Percentiles rank a stretch among this genome's conserved stretches.
These are phyloP conservation scores for Calephelis perditalis DNA, from an alignment of 2,888 invertebrate species.

Conservation along the genomic window DNA sequence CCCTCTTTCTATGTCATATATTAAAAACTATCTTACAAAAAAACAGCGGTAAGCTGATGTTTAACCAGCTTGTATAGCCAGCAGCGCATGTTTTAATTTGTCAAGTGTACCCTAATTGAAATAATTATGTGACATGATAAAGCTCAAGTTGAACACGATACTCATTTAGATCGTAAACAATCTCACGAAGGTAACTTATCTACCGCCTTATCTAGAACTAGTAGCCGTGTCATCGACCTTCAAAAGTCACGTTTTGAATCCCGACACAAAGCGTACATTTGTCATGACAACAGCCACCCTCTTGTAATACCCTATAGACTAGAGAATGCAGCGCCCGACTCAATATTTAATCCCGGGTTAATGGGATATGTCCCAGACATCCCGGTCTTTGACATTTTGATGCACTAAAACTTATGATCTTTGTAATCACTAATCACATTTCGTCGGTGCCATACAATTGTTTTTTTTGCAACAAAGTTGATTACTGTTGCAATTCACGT, in stretches of 20 bases:
- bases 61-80: no score
- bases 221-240: constrained; percentile 58
- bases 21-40: no score
- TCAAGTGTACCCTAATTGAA: constrained; percentile 1
- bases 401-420: no score
- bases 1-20: no score
- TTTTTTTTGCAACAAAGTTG: no score
- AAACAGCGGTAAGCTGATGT: no score
- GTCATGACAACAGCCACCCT: constrained; percentile 41
- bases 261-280: constrained; percentile 56
- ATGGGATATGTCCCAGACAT: constrained; percentile 24
- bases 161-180: constrained; percentile 41
- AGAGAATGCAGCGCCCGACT: constrained; percentile 47
- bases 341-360: constrained; percentile 62
- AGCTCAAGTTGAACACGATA: constrained; percentile 3
- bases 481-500: no score
- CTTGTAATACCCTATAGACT: constrained; percentile 38
- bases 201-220: constrained; percentile 49
- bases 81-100: not conserved
- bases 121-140: constrained; percentile 1
- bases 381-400: not conserved
- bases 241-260: constrained; percentile 58
- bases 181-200: constrained; percentile 47
- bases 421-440: no score
- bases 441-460: no score